These are phyloP conservation scores for Gymnarchus niloticus DNA, from an alignment of 2,113 vertebrate species.

Conservation along the genomic window DNA sequence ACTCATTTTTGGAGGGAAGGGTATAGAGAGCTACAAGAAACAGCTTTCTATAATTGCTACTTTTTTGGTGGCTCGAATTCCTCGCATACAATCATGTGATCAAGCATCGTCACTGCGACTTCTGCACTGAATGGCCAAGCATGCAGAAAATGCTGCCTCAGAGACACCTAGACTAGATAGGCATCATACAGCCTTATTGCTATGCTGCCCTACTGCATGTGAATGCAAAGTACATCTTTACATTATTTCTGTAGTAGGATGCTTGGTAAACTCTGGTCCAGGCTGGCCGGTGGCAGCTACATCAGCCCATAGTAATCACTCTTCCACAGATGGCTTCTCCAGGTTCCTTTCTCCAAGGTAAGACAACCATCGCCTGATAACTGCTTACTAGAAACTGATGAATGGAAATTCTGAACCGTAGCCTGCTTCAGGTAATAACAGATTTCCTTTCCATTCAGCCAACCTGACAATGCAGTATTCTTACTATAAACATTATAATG, in stretches of 20 bases:
- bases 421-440: not conserved
- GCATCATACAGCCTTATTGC: not conserved
- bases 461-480: not conserved
- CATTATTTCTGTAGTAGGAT: too few relatives aligned
- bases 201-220: not conserved
- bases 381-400: not conserved
- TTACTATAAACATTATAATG: not conserved
- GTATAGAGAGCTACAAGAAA: too few relatives aligned
- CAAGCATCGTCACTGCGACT: not conserved
- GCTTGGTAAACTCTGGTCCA: too few relatives aligned
- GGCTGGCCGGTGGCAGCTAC: not conserved
- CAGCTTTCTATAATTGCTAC: too few relatives aligned
- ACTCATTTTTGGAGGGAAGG: too few relatives aligned
- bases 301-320: too few relatives aligned
- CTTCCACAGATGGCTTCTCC: not conserved
- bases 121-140: not conserved
- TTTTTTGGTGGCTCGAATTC: not conserved
- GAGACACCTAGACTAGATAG: not conserved
- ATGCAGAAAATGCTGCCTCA: not conserved
- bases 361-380: not conserved
- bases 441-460: not conserved
- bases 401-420: not conserved
- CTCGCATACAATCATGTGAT: not conserved
- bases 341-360: not conserved
- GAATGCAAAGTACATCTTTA: not conserved